Conservation (phyloP, 2,797 vertebrate genomes). For the Gobio occitaniae region DNA sequence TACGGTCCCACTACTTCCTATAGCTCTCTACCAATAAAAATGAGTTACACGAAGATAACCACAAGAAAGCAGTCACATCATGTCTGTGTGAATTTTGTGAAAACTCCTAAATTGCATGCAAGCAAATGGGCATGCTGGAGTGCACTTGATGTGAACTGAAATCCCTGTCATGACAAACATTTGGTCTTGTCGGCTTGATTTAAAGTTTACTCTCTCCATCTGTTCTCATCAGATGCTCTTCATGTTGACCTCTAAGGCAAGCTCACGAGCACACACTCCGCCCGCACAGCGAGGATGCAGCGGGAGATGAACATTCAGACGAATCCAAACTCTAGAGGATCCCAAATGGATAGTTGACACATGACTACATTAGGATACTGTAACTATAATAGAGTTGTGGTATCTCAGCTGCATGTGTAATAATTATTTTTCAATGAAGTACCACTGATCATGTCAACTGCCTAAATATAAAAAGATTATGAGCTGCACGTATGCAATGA, state of each 20-base stretch:
- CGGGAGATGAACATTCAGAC: conserved; percentile 25
- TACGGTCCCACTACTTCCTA: neutral
- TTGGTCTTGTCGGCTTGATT: conserved; percentile 74
- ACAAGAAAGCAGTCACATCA: neutral
- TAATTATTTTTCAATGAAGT: neutral
- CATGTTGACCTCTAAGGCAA: conserved; percentile 68
- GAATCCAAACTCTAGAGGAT: neutral
- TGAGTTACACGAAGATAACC: neutral
- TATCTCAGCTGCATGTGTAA: neutral
- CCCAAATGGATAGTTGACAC: neutral
- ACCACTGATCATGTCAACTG: neutral
- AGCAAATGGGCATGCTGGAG: conserved; percentile 57
- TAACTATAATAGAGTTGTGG: neutral
- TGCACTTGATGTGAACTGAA: conserved; percentile 73
- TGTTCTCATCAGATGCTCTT: conserved; percentile 80
- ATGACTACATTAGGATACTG: neutral
- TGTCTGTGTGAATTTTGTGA: neutral
- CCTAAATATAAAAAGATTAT: neutral
- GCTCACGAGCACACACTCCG: conserved; percentile 19
- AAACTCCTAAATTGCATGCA: conserved; percentile 25
- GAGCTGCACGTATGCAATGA: neutral
- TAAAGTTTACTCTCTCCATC: conserved; percentile 74
- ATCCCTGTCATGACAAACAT: conserved; percentile 71
- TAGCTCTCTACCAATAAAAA: neutral
- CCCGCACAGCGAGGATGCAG: conserved; percentile 20